Evolutionary conservation across 2,888 invertebrate genomes (phyloP).

Genomic region (Neoitamus cyanurus): DNA sequence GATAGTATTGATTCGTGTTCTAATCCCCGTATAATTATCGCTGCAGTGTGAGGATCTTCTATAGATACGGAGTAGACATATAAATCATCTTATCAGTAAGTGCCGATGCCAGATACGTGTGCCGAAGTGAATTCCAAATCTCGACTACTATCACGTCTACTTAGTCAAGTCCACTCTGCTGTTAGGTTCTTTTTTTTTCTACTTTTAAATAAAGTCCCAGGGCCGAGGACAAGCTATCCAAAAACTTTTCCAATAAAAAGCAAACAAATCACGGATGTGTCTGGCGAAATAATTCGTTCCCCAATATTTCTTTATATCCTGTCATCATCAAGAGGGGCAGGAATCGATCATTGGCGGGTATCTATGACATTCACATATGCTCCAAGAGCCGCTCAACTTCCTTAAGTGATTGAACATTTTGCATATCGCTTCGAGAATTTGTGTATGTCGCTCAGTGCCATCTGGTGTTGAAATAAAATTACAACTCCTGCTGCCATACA

Average conservation of each 20-base stretch:
- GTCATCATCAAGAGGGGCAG: conserved; percentile 22
- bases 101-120: neutral
- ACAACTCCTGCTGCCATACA: neutral
- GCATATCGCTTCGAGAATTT: conserved; percentile 23
- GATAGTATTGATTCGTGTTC: too few species aligned
- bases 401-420: conserved; percentile 24
- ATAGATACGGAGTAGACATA: neutral
- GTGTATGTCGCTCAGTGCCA: conserved; percentile 10
- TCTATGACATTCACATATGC: conserved; percentile 7
- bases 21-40: too few species aligned
- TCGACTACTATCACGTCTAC: neutral
- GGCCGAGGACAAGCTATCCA: neutral
- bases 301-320: conserved; percentile 25
- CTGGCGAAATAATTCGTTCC: conserved; percentile 19
- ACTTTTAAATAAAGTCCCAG: neutral
- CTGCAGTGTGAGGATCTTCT: neutral
- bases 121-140: neutral
- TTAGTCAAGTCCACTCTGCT: neutral
- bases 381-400: neutral
- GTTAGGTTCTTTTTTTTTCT: neutral
- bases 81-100: conserved; percentile 16
- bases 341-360: conserved; percentile 10
- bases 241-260: conserved; percentile 33
- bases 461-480: conserved; percentile 30
- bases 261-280: conserved; percentile 22